These are phyloP conservation scores for Philypnodon macrostomus DNA, from an alignment of 2,797 vertebrate species.

Conservation along the genomic window DNA sequence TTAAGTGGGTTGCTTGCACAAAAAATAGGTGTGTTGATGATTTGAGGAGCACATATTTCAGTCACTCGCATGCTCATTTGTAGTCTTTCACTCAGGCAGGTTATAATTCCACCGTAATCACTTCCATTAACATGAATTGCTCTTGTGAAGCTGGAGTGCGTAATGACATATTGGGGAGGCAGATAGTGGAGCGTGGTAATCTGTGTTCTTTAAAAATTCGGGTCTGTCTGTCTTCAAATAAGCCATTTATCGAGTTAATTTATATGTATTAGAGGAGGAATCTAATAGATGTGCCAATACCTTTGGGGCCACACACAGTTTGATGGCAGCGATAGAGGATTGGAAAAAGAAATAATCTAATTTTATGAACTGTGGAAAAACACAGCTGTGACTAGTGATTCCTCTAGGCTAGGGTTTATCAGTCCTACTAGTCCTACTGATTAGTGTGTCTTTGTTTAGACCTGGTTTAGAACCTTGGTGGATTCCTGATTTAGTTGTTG, in stretches of 20 bases:
- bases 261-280: conserved; percentile 13
- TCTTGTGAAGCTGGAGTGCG: conserved; percentile 56
- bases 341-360: no score
- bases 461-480: no score
- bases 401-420: no score
- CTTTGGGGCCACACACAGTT: conserved; percentile 6
- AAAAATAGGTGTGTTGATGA: conserved; percentile 50
- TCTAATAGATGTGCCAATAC: conserved; percentile 12
- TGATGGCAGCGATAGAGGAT: neutral
- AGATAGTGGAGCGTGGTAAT: conserved; percentile 36
- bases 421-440: no score
- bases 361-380: no score
- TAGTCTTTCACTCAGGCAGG: conserved; percentile 58
- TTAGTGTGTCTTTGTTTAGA: no score
- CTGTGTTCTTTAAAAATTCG: conserved; percentile 28
- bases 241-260: conserved; percentile 36
- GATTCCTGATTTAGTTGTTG: no score
- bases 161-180: conserved; percentile 56
- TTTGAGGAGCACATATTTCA: conserved; percentile 49
- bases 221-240: conserved; percentile 27
- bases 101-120: conserved; percentile 69
- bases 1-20: no score
- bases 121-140: conserved; percentile 62
- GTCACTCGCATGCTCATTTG: conserved; percentile 48
- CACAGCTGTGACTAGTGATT: no score